Evolutionary conservation across 2,797 vertebrate genomes (phyloP), one percentile per base, ranked within the genome.

Genomic region (Hylomyscus alleni): DNA sequence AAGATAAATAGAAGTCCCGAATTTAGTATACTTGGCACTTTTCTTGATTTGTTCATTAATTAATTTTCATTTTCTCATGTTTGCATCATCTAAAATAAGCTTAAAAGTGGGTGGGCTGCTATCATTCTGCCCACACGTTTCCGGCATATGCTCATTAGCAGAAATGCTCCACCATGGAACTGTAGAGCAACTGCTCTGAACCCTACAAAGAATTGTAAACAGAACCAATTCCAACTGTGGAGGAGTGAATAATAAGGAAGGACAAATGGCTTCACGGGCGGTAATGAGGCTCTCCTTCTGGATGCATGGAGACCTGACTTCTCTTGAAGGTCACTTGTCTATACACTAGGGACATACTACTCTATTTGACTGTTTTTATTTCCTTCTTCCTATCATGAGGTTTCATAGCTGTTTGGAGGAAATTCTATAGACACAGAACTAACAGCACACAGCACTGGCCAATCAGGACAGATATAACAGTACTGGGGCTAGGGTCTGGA

Each of bases 21-120:
- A 96, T 81, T 67, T 75, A 67, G 58, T 72, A 40, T 75, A 31
- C 91, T 95, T 98, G 83, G 72, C 84, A 95, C 90, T 95, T 96
- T 72, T 26, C 82, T 91, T 93, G 78, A 95, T 94, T 95, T 96
- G 60, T 62, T 95, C 89, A 93, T 95, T 97, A 96, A 96, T 96
- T 97, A 95, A 96, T 97, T 97, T 97, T 95, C 73, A 78, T 97
- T 96, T 94, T 97, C 96, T 98, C 93, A 95, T 96, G 93, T 96
- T 95, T 95, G 56, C 24, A 31, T 96, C 40, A 82, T 95, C 96
- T 97, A 97, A 97, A 98, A 96, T 97, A 98, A 97, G 80, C 94
- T 94, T 90, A 88, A 91, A 95, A 94, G 95, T 97, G 89, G 93
- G 94, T 92, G 92, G 86, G 84, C 54, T 96, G 87, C 95, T 97